A percentile compares a stretch with the other conserved stretches of the same genome.
These are phyloP conservation scores for Chrysolina oricalcia DNA, from an alignment of 2,888 invertebrate species.

Conservation along the genomic window DNA sequence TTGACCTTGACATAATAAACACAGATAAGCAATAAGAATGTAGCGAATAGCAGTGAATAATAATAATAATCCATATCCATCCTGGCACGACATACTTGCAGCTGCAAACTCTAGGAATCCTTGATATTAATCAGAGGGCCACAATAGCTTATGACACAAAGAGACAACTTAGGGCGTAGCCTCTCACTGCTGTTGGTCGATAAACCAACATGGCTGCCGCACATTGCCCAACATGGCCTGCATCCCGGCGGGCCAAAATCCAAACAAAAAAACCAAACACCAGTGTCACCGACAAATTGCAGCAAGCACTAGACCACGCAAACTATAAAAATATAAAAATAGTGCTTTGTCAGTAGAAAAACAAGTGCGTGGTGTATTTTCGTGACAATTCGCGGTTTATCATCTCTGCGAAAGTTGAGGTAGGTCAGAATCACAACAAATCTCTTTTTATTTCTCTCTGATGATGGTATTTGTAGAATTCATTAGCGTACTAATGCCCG, in stretches of 20 bases:
- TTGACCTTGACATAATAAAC: slow-evolving; percentile 42
- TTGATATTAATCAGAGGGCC: slow-evolving; percentile 49
- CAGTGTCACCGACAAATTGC: slow-evolving; percentile 67
- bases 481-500: slow-evolving; percentile 8
- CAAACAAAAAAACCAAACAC: slow-evolving; percentile 61
- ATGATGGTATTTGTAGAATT: slow-evolving; percentile 17
- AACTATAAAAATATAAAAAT: slow-evolving; percentile 53
- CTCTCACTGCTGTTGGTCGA: slow-evolving; percentile 69
- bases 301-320: slow-evolving; percentile 57
- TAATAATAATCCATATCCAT: slow-evolving; percentile 30
- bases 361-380: slow-evolving; percentile 47
- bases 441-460: slow-evolving; percentile 20
- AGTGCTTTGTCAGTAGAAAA: slow-evolving; percentile 46
- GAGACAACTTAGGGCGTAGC: slow-evolving; percentile 68
- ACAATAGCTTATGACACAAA: slow-evolving; percentile 61
- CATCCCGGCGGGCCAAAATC: slow-evolving; percentile 63
- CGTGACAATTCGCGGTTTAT: slow-evolving; percentile 32
- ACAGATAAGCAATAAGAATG: slow-evolving; percentile 16
- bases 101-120: slow-evolving; percentile 55
- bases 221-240: slow-evolving; percentile 67
- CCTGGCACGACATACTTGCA: slow-evolving; percentile 41
- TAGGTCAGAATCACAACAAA: slow-evolving; percentile 59
- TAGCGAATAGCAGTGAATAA: slow-evolving; percentile 7
- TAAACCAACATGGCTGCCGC: slow-evolving; percentile 70
- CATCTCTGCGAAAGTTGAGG: slow-evolving; percentile 55